A percentile compares a stretch with the other conserved stretches of the same genome.
phyloP scores from a whole-genome alignment of 1,140 invertebrate species.

The Ruditapes philippinarum region DNA sequence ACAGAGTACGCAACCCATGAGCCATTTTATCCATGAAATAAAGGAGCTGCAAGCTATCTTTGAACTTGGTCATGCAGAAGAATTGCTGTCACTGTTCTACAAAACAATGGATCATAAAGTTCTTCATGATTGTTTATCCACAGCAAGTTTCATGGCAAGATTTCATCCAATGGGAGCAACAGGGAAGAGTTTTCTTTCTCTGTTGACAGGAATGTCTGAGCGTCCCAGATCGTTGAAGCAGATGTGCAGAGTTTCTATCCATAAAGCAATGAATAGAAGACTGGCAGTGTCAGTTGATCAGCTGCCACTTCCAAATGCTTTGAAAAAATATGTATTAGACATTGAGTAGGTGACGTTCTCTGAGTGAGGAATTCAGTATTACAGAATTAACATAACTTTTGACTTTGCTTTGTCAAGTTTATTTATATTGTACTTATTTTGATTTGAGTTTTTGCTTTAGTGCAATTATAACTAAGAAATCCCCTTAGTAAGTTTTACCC shows the following conservation, averaged over 20 bases:
- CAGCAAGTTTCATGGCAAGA: slow-evolving; percentile 75
- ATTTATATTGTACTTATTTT: too few species aligned
- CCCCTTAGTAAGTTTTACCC: too few species aligned
- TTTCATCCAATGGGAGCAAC: slow-evolving; percentile 76
- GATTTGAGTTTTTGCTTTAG: too few species aligned
- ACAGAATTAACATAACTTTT: too few species aligned
- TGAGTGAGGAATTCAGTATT: too few species aligned
- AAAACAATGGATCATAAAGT: slow-evolving; percentile 83
- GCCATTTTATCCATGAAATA: slow-evolving; percentile 81
- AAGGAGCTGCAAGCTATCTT: slow-evolving; percentile 74
- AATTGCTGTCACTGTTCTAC: slow-evolving; percentile 83
- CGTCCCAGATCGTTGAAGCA: slow-evolving; percentile 82
- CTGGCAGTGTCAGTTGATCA: slow-evolving; percentile 74
- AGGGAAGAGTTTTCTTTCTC: slow-evolving; percentile 70
- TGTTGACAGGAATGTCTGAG: slow-evolving; percentile 78
- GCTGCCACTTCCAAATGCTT: slow-evolving; percentile 79
- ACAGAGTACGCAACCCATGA: slow-evolving; percentile 82
- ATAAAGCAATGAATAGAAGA: slow-evolving; percentile 79
- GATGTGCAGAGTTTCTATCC: slow-evolving; percentile 82
- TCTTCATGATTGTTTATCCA: slow-evolving; percentile 81
- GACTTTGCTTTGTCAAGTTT: too few species aligned
- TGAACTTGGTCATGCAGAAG: slow-evolving; percentile 74
- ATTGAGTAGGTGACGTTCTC: slow-evolving; percentile 75
- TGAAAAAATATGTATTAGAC: slow-evolving; percentile 82
- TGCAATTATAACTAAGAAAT: too few species aligned